Percentiles rank a stretch among this genome's conserved stretches.
Evolutionary conservation across 2,797 vertebrate genomes (phyloP).

Genomic region (Cichlasoma orientale): DNA sequence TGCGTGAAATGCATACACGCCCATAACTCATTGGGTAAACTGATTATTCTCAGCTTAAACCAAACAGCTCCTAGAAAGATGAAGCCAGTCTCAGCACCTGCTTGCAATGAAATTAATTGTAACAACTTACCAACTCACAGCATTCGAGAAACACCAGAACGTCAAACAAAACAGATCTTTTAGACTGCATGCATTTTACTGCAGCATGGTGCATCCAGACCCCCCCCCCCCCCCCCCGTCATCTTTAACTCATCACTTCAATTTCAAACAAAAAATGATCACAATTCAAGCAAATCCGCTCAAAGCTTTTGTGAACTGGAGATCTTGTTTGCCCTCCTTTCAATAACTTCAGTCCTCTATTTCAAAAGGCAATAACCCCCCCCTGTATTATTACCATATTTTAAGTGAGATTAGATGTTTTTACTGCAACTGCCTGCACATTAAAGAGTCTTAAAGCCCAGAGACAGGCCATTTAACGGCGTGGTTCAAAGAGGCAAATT

Average conservation of each 20-base stretch:
- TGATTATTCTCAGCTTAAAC: neutral
- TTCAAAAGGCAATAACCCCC: neutral
- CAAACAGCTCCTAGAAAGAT: too few relatives aligned
- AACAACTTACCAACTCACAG: neutral
- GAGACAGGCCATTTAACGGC: neutral
- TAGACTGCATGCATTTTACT: neutral
- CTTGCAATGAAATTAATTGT: neutral
- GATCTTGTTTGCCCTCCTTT: neutral
- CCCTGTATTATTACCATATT: constrained; percentile 6
- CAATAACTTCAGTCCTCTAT: neutral
- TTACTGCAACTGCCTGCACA: neutral
- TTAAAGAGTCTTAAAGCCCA: constrained; percentile 2
- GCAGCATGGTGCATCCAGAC: neutral
- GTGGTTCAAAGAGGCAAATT: neutral
- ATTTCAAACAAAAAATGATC: neutral
- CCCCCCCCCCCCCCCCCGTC: neutral
- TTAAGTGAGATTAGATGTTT: neutral
- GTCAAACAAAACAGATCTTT: neutral
- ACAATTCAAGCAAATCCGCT: neutral
- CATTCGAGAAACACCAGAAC: neutral
- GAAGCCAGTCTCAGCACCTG: neutral
- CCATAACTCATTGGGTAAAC: neutral
- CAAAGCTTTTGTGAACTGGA: neutral
- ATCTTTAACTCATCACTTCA: neutral
- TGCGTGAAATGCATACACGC: too few relatives aligned